phyloP scores from a whole-genome alignment of 2,888 invertebrate species.

The Drosophila siamana region DNA sequence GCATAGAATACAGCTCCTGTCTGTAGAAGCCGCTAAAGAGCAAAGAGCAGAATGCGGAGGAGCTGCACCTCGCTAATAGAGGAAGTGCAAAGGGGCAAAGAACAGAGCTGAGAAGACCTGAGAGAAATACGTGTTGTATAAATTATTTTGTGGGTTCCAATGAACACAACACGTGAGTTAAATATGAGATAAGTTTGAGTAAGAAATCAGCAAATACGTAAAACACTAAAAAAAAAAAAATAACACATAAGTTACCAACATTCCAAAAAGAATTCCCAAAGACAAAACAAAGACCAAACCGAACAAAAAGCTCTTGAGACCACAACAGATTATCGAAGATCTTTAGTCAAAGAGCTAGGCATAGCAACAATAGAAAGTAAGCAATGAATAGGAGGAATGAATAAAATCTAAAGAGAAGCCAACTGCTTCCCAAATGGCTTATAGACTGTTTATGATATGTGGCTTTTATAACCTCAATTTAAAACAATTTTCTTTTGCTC shows the following conservation, averaged over 20 bases:
- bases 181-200: slow-evolving; percentile 25
- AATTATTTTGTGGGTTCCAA: slow-evolving; percentile 20
- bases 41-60: slow-evolving; percentile 1
- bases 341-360: slow-evolving; percentile 22
- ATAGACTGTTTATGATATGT: background rate
- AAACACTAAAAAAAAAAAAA: background rate
- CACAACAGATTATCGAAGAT: slow-evolving; percentile 33
- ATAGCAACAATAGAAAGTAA: slow-evolving; percentile 32
- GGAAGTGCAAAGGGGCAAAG: slow-evolving; percentile 38
- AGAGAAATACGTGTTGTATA: slow-evolving; percentile 17
- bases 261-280: slow-evolving; percentile 2
- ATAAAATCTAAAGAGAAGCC: background rate
- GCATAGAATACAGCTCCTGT: slow-evolving; percentile 39
- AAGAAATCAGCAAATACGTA: slow-evolving; percentile 12
- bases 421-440: background rate
- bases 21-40: slow-evolving; percentile 47
- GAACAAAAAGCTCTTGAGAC: slow-evolving; percentile 3
- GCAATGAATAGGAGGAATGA: background rate
- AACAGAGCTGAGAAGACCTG: background rate
- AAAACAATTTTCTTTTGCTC: slow-evolving; percentile 66
- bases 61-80: slow-evolving; percentile 25
- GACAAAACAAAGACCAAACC: background rate
- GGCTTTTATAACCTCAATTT: slow-evolving; percentile 51
- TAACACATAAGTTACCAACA: slow-evolving; percentile 17
- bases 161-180: slow-evolving; percentile 35